Base-by-base conservation (phyloP, 2,888 invertebrate species). In the Electrophaes corylata region DNA sequence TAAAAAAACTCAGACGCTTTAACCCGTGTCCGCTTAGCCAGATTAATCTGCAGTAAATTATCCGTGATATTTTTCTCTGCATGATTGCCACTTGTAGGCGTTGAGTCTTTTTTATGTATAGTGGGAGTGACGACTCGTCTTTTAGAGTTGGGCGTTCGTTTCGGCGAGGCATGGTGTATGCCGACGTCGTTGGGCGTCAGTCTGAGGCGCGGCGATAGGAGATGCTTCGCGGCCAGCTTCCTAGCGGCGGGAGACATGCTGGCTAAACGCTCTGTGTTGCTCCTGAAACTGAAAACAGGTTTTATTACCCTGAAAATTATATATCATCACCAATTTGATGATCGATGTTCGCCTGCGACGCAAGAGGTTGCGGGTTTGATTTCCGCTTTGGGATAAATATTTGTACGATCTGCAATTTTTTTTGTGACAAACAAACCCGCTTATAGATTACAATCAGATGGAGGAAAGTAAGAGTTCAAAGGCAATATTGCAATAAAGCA, bases 231-330 rank as follows among this genome's bases (percentile, higher is more conserved):
- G 3, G 98, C 98, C 31, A 99, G 90, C 68, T 95, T 94, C 64
- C 96, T 94, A 0, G 99, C 99, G 0, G 99, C 99, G 0, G 99
- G 99, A 0, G 99, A 99, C 96, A 99, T 97, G 54, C 96, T 95
- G 3, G 95, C 95, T 35, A 99, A 84, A 1, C 98, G 94, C 63
- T 98, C 98, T 18, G 96, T 93, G 44, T 94, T 93, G 1, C 95
- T 88, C 72, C 91, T 84, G 80, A 88, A 91, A 80, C 91, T 45
- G 23, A 12, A 40, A 1, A 23, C 3, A 37, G 0, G 10, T 35
- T 35, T 16, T n/a, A 10, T 37, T 37, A 2, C 2, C 10, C 6
- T n/a, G 11, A 31, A 31, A 11, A 2, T 4, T 31, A 31, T 3
- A 31, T 31, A 31, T n/a, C n/a, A n/a, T n/a, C n/a, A n/a, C n/a